Conservation (phyloP, 2,888 invertebrate genomes). For the Drosophila glabriapex region DNA sequence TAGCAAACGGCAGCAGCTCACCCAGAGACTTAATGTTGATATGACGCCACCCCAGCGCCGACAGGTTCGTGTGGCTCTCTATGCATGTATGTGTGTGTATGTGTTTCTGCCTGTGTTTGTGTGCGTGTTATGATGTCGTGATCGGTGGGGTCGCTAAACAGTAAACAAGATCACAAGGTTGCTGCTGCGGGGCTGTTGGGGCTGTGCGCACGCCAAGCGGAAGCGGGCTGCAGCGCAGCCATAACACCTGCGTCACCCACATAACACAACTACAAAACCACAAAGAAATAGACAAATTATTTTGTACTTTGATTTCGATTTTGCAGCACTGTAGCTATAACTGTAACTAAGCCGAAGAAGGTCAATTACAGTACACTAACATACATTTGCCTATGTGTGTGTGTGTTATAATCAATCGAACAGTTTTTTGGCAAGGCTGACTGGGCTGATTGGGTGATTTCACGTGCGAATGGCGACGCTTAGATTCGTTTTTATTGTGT, state of each 20-base stretch:
- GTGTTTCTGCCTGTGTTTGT: conserved; percentile 14
- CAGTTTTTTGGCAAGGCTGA: conserved; percentile 52
- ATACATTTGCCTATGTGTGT: neutral
- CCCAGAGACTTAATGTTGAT: conserved; percentile 65
- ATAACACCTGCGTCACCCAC: conserved; percentile 61
- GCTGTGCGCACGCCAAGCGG: conserved; percentile 79
- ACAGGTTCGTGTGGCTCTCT: conserved; percentile 57
- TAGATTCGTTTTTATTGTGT: conserved; percentile 59
- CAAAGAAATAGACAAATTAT: conserved; percentile 44
- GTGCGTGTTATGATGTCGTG: conserved; percentile 53
- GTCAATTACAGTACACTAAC: conserved; percentile 51
- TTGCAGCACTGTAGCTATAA: conserved; percentile 46
- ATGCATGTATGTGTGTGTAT: conserved; percentile 7
- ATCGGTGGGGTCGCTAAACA: conserved; percentile 77
- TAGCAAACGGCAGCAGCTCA: conserved; percentile 64
- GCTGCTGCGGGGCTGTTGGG: conserved; percentile 50
- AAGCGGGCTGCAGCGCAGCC: conserved; percentile 59
- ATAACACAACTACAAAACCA: conserved; percentile 9
- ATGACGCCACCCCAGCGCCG: conserved; percentile 77
- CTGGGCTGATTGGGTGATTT: conserved; percentile 52
- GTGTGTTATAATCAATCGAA: conserved; percentile 60
- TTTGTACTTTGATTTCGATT: conserved; percentile 28
- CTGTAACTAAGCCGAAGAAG: conserved; percentile 62
- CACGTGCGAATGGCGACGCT: conserved; percentile 64
- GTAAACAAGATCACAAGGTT: conserved; percentile 83